A percentile compares a stretch with the other conserved stretches of the same genome.
Conservation (phyloP, 2,888 invertebrate genomes). For the Germaria angustata region DNA sequence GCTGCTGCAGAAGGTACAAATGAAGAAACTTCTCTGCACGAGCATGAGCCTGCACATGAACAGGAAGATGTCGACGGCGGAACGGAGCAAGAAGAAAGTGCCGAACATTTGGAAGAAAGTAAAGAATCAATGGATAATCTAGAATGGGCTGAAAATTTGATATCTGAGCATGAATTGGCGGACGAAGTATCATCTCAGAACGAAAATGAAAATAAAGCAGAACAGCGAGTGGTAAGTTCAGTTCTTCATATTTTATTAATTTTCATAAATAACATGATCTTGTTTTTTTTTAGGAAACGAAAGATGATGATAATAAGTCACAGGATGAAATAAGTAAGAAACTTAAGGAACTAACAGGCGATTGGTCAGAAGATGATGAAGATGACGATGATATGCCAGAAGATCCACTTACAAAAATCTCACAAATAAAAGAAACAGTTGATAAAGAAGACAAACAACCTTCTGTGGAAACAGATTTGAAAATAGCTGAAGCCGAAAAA, state of each 20-base stretch:
- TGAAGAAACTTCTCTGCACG: background rate
- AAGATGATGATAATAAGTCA: slow-evolving; percentile 53
- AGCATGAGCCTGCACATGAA: slow-evolving; percentile 37
- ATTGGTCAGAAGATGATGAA: slow-evolving; percentile 80
- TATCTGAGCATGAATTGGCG: slow-evolving; percentile 76
- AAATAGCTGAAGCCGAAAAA: background rate
- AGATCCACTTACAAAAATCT: slow-evolving; percentile 43
- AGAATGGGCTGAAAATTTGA: slow-evolving; percentile 78
- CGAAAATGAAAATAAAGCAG: slow-evolving; percentile 29
- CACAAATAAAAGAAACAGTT: slow-evolving; percentile 14
- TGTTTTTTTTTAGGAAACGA: slow-evolving; percentile 48
- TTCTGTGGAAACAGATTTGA: background rate
- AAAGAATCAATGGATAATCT: slow-evolving; percentile 77
- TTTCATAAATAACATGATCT: background rate
- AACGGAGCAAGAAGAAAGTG: background rate
- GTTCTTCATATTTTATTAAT: background rate
- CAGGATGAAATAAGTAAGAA: slow-evolving; percentile 77
- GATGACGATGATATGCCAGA: slow-evolving; percentile 73
- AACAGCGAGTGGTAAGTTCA: slow-evolving; percentile 49
- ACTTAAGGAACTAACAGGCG: slow-evolving; percentile 77
- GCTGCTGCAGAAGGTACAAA: slow-evolving; percentile 12
- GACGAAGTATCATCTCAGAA: slow-evolving; percentile 62
- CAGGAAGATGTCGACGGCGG: slow-evolving; percentile 32
- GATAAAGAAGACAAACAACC: background rate
- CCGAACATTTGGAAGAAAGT: slow-evolving; percentile 71